A percentile compares a stretch with the other conserved stretches of the same genome.
These are phyloP conservation scores for Oryzias javanicus DNA, from an alignment of 2,113 vertebrate genomes.

Conservation along the genomic window DNA sequence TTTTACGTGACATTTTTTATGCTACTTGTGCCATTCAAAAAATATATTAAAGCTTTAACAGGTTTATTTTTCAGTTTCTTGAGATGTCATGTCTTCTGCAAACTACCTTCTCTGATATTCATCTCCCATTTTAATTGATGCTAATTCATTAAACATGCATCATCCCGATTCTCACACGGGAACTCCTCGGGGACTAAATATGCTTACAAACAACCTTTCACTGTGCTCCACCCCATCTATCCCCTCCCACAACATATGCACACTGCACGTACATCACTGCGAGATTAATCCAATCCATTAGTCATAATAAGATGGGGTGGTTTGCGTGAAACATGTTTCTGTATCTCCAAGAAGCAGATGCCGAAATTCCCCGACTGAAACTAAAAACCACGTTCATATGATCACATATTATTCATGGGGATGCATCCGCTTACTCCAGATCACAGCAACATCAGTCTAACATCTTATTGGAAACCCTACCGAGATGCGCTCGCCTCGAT, in stretches of 20 bases:
- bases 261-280: conserved; percentile 41
- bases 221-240: conserved; percentile 30
- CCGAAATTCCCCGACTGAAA: conserved; percentile 24
- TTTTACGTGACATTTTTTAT: not conserved
- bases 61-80: not conserved
- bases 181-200: conserved; percentile 35
- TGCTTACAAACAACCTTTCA: conserved; percentile 50
- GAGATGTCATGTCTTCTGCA: not conserved
- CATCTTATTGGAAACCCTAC: conserved; percentile 49
- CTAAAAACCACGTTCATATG: conserved; percentile 28
- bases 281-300: conserved; percentile 69
- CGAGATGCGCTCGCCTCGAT: conserved; percentile 15
- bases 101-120: conserved; percentile 14
- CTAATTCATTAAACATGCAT: conserved; percentile 46
- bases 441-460: conserved; percentile 32
- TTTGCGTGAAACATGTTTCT: conserved; percentile 38
- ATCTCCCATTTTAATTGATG: conserved; percentile 43
- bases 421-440: conserved; percentile 32
- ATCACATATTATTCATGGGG: conserved; percentile 42
- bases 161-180: not conserved
- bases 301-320: conserved; percentile 58
- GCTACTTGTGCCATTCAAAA: too few relatives aligned
- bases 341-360: conserved; percentile 50
- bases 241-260: conserved; percentile 10
- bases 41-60: too few relatives aligned